Evolutionary conservation across 1,140 invertebrate genomes (phyloP), one percentile per base, ranked within the genome.

Genomic region (Drosophila nebulosa): DNA sequence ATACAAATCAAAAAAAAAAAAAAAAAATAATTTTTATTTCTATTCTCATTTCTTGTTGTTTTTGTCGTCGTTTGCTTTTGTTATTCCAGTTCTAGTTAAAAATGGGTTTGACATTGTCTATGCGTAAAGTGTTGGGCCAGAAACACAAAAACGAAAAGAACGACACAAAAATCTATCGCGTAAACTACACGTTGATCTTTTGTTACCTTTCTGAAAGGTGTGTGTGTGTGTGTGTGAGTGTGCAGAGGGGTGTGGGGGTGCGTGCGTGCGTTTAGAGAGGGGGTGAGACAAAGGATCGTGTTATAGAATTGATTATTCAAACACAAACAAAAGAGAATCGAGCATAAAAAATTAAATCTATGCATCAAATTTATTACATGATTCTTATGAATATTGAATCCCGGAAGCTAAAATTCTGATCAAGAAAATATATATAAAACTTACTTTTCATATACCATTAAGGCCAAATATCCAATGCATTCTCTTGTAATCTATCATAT

Each of bases 61-160:
- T 75, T 64, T 79, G 57, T 57, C 18, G 1, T 18, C 4, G 12
- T 12, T 56, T 64, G 39, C 74, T 56, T 61, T 74, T 77, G 67
- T 80, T 62, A 61, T 76, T 36, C 72, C 66, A 84, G 53, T 85
- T 86, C 83, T 69, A 51, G 66, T 74, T 85, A 81, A 85, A 85
- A 86, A 85, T 74, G 81, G 74, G 78, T 78, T 78, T 86, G 77
- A 86, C 78, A 85, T 85, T 85, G 81, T 86, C 74, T 74, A 22
- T 56, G 60, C 16, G 51, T 35, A 65, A 81, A 79, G 76, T 84
- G 76, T 84, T 84, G 80, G 80, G 72, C 79, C 79, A 74, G 63
- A 50, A 58, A 53, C 70, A 61, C 57, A 57, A 52, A 30, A 32
- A 22, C 6, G 10, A 46, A 12, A 59, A 53, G 36, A 72, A 74